Conservation (phyloP, 1,140 invertebrate species). For the Leguminivora glycinivorella region DNA sequence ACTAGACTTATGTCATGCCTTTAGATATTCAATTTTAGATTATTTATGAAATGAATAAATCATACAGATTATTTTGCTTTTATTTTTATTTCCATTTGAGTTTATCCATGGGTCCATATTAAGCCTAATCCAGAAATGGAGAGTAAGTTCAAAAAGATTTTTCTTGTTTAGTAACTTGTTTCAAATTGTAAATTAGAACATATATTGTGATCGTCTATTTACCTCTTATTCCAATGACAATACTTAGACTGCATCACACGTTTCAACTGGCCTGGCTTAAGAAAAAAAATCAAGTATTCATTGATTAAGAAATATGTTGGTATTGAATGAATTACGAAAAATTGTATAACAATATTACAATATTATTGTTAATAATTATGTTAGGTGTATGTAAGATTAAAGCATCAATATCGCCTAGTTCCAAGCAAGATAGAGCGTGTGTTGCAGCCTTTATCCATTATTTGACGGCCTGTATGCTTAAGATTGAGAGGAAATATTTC, state of each 20-base stretch:
- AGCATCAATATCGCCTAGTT: not conserved
- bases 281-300: not conserved
- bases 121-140: constrained; percentile 40
- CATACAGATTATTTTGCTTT: constrained; percentile 59
- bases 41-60: constrained; percentile 75
- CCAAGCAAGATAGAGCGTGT: not conserved
- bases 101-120: constrained; percentile 52
- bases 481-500: constrained; percentile 21
- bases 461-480: constrained; percentile 26
- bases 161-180: not conserved
- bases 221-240: constrained; percentile 63
- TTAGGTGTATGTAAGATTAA: not conserved
- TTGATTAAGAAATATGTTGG: not conserved
- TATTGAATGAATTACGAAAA: not conserved
- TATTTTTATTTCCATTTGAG: constrained; percentile 41
- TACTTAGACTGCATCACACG: constrained; percentile 40
- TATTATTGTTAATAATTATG: not conserved
- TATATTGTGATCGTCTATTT: constrained; percentile 43
- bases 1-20: constrained; percentile 54
- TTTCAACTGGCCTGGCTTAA: not conserved
- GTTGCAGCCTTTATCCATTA: constrained; percentile 5
- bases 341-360: not conserved
- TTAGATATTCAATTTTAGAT: constrained; percentile 68
- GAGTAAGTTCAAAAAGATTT: constrained; percentile 39
- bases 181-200: constrained; percentile 18